Evolutionary conservation across 2,113 vertebrate species (phyloP), one percentile per base, ranked within the genome.

Genomic region (Cygnus buccinator): DNA sequence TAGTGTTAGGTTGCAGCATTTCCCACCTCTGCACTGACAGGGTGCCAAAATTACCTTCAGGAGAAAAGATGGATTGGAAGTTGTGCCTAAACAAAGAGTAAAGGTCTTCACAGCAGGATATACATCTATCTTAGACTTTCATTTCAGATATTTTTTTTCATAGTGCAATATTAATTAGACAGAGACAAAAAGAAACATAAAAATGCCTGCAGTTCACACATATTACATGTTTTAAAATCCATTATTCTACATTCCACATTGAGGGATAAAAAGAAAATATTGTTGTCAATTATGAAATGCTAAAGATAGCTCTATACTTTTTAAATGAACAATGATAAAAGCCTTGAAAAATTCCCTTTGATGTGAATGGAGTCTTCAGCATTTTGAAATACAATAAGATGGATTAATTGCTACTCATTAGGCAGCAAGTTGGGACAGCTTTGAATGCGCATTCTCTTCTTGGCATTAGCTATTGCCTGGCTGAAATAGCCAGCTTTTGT

Each of bases 331-430:
- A 98, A 97, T 97, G 97, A 95, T 97, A 97, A 98, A 98, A 98
- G 97, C 97, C 97, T 98, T 98, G 97, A 97, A 97, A 97, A 96
- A 95, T 97, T 98, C 96, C 89, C 98, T 99, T 99, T 99, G 98
- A 99, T 98, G 98, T 98, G 98, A 98, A 98, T 98, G 97, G 98
- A 99, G 98, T 98, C 98, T 98, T 97, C 98, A 98, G 97, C 98
- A 97, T 98, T 98, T 98, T 94, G 97, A 98, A 98, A 98, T 98
- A 98, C 98, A 98, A 98, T 98, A 97, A 98, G 97, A 98, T 97
- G 97, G 98, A 99, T 99, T 98, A 99, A 99, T 99, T 98, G 98
- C 98, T 98, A 97, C 97, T 99, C 98, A 98, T 99, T 98, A 98
- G 98, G 97, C 97, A 91, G 97, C 97, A 97, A 98, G 98, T 98